Evolutionary conservation across 2,113 vertebrate species (phyloP).

Genomic region (Cololabis saira): DNA sequence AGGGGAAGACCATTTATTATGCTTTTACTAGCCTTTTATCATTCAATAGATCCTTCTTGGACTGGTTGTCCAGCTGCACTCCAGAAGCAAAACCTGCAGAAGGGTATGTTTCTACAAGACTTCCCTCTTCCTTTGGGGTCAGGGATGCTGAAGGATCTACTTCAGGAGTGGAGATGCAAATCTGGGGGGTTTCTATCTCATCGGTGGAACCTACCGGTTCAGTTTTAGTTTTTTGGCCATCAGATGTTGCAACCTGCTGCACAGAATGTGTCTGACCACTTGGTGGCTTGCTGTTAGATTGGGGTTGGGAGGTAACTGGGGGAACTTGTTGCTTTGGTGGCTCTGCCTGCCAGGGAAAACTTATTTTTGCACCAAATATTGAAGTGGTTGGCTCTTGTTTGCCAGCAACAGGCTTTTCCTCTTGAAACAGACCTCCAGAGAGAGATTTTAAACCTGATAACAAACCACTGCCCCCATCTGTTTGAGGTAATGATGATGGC

Average conservation of each 20-base stretch:
- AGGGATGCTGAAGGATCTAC: conserved; percentile 73
- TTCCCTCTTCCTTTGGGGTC: conserved; percentile 70
- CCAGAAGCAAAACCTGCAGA: conserved; percentile 70
- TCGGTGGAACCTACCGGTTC: conserved; percentile 69
- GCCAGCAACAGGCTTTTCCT: conserved; percentile 74
- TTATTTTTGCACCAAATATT: conserved; percentile 86
- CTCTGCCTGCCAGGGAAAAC: conserved; percentile 85
- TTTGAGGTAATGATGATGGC: conserved; percentile 63
- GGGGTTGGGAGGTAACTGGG: conserved; percentile 72
- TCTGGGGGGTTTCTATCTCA: conserved; percentile 56
- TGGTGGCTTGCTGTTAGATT: conserved; percentile 61
- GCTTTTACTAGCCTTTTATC: conserved; percentile 95
- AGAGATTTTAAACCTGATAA: conserved; percentile 89
- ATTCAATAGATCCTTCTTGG: conserved; percentile 80
- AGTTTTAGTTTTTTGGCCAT: conserved; percentile 46
- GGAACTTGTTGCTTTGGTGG: conserved; percentile 62
- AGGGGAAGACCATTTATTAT: conserved; percentile 90
- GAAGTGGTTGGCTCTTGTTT: conserved; percentile 74
- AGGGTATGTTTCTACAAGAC: conserved; percentile 68
- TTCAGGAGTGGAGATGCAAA: conserved; percentile 69
- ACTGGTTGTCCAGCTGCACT: conserved; percentile 78
- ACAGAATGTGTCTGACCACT: conserved; percentile 43
- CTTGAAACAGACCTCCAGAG: conserved; percentile 88
- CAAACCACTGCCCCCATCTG: conserved; percentile 79
- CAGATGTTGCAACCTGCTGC: conserved; percentile 57